phyloP scores from a whole-genome alignment of 2,113 vertebrate genomes.

The Calyptomena viridis region DNA sequence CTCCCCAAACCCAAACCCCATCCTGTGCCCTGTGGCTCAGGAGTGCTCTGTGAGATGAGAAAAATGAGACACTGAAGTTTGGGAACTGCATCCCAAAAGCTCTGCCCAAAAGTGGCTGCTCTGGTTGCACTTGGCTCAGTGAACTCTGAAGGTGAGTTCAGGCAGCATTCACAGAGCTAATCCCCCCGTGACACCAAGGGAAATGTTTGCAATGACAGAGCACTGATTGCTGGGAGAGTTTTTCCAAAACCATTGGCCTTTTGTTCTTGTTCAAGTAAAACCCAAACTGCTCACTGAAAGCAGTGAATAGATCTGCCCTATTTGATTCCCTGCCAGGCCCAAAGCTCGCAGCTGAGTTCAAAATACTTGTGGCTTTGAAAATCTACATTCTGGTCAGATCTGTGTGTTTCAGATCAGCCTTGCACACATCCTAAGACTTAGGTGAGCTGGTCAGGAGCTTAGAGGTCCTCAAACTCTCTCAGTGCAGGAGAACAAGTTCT shows the following conservation, averaged over 20 bases:
- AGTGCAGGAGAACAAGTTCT: neutral
- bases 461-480: neutral
- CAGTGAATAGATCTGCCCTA: neutral
- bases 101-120: neutral
- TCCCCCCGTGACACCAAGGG: neutral
- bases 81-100: neutral
- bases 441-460: neutral
- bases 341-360: constrained; percentile 1
- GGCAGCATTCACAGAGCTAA: neutral
- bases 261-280: constrained; percentile 23
- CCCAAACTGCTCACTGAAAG: neutral
- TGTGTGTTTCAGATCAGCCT: neutral
- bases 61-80: neutral
- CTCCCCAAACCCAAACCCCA: neutral
- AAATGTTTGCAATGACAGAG: constrained; percentile 10
- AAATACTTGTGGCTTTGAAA: constrained; percentile 2
- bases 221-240: neutral
- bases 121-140: neutral
- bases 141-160: neutral
- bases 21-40: accelerated
- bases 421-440: neutral
- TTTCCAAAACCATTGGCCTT: neutral
- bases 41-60: accelerated
- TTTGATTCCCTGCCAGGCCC: constrained; percentile 14
- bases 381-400: neutral